These are phyloP conservation scores for Umimayanthus kanabou DNA, from an alignment of 92 coral and sea anemone genomes.

Conservation along the genomic window DNA sequence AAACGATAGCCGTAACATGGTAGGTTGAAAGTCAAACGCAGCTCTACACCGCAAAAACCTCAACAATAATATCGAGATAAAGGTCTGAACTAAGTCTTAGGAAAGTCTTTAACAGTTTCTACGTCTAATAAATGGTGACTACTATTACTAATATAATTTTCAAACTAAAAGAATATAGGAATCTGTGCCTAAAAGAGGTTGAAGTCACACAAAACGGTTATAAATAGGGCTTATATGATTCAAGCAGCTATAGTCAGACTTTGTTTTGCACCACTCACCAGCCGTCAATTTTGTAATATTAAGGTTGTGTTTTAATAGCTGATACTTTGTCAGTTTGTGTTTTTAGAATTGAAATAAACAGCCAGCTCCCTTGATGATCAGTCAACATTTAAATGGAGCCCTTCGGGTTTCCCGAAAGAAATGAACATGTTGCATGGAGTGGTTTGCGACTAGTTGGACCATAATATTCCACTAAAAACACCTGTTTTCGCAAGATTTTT, in stretches of 20 bases:
- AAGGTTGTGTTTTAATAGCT: neutral
- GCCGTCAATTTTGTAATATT: constrained; percentile 6
- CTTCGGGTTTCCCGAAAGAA: neutral
- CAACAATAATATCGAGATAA: neutral
- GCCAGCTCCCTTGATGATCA: neutral
- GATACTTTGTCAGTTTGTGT: neutral
- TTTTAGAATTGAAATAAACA: neutral
- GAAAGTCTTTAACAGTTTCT: neutral
- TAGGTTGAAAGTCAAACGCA: neutral
- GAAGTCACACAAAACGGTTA: neutral
- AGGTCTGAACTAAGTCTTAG: neutral
- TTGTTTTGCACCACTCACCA: neutral
- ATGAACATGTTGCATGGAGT: neutral
- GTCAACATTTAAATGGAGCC: neutral
- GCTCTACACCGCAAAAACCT: constrained; percentile 5
- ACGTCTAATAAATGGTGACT: neutral
- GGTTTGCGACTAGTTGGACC: neutral
- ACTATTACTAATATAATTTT: too few relatives aligned
- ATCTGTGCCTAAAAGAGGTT: neutral
- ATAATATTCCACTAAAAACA: neutral
- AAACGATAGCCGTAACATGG: neutral
- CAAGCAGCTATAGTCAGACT: neutral
- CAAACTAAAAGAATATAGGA: too few relatives aligned
- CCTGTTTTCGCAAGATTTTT: neutral
- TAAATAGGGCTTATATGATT: neutral